Conservation (phyloP, 1,140 invertebrate species). For the Cotesia glomerata region DNA sequence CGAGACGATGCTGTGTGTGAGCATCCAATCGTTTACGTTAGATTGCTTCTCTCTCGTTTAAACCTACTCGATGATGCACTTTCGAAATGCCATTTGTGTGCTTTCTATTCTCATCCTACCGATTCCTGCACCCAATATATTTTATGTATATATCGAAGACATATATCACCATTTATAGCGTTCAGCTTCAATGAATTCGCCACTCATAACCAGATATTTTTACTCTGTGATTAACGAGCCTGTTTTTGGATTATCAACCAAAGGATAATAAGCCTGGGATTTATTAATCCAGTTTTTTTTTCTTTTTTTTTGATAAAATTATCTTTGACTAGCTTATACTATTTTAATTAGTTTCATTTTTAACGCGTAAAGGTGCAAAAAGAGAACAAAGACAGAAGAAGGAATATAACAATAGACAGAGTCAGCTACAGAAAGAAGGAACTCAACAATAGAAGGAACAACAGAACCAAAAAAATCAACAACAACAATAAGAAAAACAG, state of each 20-base stretch:
- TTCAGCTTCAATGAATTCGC: background rate
- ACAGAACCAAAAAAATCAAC: too few species aligned
- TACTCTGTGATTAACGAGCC: background rate
- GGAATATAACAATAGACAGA: too few species aligned
- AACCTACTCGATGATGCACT: background rate
- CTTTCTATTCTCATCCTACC: background rate
- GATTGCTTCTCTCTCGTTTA: constrained; percentile 21
- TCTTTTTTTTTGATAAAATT: too few species aligned
- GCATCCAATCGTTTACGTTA: constrained; percentile 23
- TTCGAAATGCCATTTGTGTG: background rate
- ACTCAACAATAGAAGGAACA: too few species aligned
- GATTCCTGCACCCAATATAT: background rate
- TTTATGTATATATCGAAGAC: background rate
- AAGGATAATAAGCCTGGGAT: too few species aligned
- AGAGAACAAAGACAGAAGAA: too few species aligned
- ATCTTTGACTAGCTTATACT: too few species aligned
- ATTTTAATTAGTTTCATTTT: too few species aligned
- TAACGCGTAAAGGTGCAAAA: too few species aligned
- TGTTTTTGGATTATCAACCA: background rate
- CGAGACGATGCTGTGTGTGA: background rate
- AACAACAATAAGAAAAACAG: too few species aligned
- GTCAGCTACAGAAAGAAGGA: too few species aligned
- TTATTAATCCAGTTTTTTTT: too few species aligned
- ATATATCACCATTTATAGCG: background rate
- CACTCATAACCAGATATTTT: background rate